phyloP scores from a whole-genome alignment of 2,888 invertebrate genomes.

The Drosophila falleni region DNA sequence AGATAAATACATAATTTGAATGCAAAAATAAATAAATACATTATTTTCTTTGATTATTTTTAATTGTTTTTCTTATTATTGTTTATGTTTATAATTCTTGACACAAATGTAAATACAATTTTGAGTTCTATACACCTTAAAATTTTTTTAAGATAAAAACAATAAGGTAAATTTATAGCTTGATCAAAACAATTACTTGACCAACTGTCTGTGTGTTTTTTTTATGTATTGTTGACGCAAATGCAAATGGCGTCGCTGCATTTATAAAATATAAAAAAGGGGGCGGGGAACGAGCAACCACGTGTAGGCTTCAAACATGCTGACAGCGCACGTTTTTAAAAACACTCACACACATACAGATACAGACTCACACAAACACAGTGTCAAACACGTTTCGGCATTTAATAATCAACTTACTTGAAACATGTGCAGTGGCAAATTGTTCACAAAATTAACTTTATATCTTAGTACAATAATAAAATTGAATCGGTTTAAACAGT shows the following conservation, averaged over 20 bases:
- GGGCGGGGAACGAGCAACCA: constrained; percentile 44
- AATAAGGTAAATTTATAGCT: neutral
- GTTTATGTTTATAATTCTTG: too few species aligned
- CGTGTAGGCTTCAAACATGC: constrained; percentile 58
- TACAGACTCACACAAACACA: neutral
- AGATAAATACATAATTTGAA: too few species aligned
- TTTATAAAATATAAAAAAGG: constrained; percentile 9
- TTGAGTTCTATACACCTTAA: too few species aligned
- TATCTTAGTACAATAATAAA: constrained; percentile 39
- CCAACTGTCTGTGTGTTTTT: constrained; percentile 3
- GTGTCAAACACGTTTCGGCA: constrained; percentile 28
- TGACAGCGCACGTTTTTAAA: constrained; percentile 56
- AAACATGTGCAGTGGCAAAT: constrained; percentile 67
- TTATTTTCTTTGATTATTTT: neutral
- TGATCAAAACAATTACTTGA: neutral
- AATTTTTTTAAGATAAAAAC: too few species aligned
- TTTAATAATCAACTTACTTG: constrained; percentile 61
- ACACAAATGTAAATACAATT: too few species aligned
- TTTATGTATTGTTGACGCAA: constrained; percentile 63
- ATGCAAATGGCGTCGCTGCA: constrained; percentile 74
- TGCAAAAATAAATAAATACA: too few species aligned
- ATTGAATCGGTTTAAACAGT: constrained; percentile 23
- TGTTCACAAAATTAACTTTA: constrained; percentile 52
- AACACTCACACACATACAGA: constrained; percentile 20
- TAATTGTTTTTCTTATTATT: too few species aligned